Conservation (phyloP, 2,113 vertebrate genomes). For the Siphamia tubifer region DNA sequence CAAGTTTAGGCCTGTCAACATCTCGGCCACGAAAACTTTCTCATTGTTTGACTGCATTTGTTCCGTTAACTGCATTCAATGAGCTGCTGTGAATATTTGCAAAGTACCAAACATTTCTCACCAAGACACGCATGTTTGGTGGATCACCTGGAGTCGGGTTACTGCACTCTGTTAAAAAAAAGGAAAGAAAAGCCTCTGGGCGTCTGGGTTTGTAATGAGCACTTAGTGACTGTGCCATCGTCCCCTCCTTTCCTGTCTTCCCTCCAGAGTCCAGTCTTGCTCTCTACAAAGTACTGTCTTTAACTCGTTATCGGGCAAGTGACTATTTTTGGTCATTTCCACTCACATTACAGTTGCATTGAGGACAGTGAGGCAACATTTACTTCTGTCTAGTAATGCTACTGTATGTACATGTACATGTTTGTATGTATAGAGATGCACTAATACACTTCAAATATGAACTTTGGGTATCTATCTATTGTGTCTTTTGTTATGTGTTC, state of each 20-base stretch:
- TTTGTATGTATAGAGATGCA: no score
- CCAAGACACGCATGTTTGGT: not conserved
- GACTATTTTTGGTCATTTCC: no score
- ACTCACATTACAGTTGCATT: no score
- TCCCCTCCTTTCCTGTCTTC: slow-evolving; percentile 2
- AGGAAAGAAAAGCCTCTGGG: not conserved
- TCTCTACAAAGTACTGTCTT: slow-evolving; percentile 27
- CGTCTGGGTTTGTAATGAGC: slow-evolving; percentile 10
- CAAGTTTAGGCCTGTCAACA: slow-evolving; percentile 3
- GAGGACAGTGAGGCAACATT: no score
- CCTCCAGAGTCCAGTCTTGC: not conserved
- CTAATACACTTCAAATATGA: no score
- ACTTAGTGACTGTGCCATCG: slow-evolving; percentile 6
- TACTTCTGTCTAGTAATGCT: no score
- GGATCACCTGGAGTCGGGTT: not conserved
- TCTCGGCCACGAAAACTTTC: slow-evolving; percentile 1
- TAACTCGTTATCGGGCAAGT: no score
- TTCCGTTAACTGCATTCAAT: not conserved
- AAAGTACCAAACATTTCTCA: not conserved
- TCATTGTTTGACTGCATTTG: not conserved
- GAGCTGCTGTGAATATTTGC: not conserved
- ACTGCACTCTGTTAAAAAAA: not conserved
- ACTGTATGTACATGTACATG: no score
- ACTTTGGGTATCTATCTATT: no score
- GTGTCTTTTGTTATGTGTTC: no score